A percentile compares a stretch with the other conserved stretches of the same genome.
Conservation (phyloP, 2,797 vertebrate species). For the Pseudochaenichthys georgianus region DNA sequence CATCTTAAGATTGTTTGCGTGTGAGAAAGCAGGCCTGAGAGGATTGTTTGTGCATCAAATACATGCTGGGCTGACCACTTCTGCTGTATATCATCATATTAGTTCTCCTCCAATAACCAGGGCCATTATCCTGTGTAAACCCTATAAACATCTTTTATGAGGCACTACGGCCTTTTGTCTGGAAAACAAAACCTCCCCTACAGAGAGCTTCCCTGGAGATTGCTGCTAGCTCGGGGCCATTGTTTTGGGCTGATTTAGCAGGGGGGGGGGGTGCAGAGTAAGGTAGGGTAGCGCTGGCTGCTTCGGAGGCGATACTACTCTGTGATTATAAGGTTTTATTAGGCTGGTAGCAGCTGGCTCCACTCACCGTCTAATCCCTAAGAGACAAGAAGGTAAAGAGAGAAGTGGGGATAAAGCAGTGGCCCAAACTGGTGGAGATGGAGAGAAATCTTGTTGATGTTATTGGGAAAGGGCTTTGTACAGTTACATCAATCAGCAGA, state of each 20-base stretch:
- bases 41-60: slow-evolving; percentile 36
- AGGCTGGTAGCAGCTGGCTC: slow-evolving; percentile 51
- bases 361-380: slow-evolving; percentile 22
- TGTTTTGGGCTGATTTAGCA: slow-evolving; percentile 72
- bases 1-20: slow-evolving; percentile 18
- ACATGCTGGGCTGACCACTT: slow-evolving; percentile 22
- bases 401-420: slow-evolving; percentile 27
- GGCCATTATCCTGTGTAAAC: slow-evolving; percentile 74
- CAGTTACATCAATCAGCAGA: slow-evolving; percentile 52
- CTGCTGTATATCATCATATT: slow-evolving; percentile 41
- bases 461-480: slow-evolving; percentile 32
- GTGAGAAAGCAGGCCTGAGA: slow-evolving; percentile 11
- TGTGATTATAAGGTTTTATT: slow-evolving; percentile 61
- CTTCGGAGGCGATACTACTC: slow-evolving; percentile 50
- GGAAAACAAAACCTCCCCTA: slow-evolving; percentile 70
- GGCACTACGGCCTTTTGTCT: slow-evolving; percentile 69
- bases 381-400: slow-evolving; percentile 34
- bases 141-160: slow-evolving; percentile 73
- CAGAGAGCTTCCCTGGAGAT: slow-evolving; percentile 59
- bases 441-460: slow-evolving; percentile 27
- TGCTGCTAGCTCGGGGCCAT: slow-evolving; percentile 55
- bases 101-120: slow-evolving; percentile 55
- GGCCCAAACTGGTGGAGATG: slow-evolving; percentile 15
- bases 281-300: slow-evolving; percentile 51
- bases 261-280: slow-evolving; percentile 36